Conservation (phyloP, 2,113 vertebrate species). For the Onychostoma macrolepis region DNA sequence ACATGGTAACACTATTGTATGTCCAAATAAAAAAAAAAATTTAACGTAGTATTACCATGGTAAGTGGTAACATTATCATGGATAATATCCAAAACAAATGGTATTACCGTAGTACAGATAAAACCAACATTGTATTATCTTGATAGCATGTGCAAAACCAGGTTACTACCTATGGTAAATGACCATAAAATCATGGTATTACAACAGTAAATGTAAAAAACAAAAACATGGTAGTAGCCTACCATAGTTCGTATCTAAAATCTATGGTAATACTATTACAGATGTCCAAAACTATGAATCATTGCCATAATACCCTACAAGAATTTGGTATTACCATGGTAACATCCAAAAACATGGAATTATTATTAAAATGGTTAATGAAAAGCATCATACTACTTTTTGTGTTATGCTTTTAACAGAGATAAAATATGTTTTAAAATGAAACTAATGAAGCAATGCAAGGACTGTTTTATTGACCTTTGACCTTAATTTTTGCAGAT, state of each 20-base stretch:
- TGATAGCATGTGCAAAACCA: background rate
- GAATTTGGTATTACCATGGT: background rate
- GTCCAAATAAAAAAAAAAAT: too few species aligned
- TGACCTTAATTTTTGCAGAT: slow-evolving; percentile 75
- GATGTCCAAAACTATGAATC: too few species aligned
- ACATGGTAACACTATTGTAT: too few species aligned
- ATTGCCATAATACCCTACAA: background rate
- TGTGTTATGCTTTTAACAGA: background rate
- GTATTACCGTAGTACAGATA: too few species aligned
- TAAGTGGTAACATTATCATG: too few species aligned
- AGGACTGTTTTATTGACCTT: slow-evolving; percentile 11
- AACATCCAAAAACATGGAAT: background rate
- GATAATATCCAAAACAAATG: too few species aligned
- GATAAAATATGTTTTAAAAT: background rate
- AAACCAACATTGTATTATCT: too few species aligned
- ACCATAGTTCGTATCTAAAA: background rate
- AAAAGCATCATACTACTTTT: background rate
- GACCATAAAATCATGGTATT: background rate
- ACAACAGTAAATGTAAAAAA: background rate
- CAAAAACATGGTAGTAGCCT: too few species aligned
- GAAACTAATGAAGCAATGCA: background rate
- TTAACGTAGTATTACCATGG: too few species aligned
- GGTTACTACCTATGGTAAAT: background rate
- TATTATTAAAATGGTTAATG: background rate
- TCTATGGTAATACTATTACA: background rate